Conservation (phyloP, 2,888 invertebrate genomes). For the Rhaphigaster nebulosa region DNA sequence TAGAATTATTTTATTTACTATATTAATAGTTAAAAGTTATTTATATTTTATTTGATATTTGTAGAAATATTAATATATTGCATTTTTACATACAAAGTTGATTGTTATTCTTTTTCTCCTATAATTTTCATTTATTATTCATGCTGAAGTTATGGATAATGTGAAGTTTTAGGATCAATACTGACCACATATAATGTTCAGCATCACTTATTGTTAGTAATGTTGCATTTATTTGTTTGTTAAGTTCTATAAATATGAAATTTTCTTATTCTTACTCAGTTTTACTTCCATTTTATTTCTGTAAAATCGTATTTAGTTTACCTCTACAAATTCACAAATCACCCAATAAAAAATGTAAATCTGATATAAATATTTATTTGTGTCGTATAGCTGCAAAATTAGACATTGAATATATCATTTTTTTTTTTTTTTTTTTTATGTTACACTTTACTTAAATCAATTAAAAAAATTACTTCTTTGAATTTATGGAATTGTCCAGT, state of each 20-base stretch:
- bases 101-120: background rate
- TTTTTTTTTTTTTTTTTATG: background rate
- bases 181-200: background rate
- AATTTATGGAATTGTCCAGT: background rate
- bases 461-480: background rate
- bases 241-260: background rate
- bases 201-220: background rate
- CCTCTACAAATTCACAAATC: background rate
- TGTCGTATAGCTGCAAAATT: background rate
- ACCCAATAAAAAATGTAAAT: background rate
- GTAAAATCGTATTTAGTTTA: background rate
- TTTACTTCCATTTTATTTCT: constrained; percentile 2
- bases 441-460: background rate
- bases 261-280: background rate
- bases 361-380: background rate
- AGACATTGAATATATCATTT: background rate
- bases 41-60: constrained; percentile 5
- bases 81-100: background rate
- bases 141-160: background rate
- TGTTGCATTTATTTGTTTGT: background rate
- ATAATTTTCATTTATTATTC: constrained; percentile 16
- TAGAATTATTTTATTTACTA: background rate
- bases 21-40: background rate
- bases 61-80: constrained; percentile 22
- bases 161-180: background rate